These are phyloP conservation scores for Tetramorium simillimum DNA, from an alignment of 1,140 invertebrate genomes.

Conservation along the genomic window DNA sequence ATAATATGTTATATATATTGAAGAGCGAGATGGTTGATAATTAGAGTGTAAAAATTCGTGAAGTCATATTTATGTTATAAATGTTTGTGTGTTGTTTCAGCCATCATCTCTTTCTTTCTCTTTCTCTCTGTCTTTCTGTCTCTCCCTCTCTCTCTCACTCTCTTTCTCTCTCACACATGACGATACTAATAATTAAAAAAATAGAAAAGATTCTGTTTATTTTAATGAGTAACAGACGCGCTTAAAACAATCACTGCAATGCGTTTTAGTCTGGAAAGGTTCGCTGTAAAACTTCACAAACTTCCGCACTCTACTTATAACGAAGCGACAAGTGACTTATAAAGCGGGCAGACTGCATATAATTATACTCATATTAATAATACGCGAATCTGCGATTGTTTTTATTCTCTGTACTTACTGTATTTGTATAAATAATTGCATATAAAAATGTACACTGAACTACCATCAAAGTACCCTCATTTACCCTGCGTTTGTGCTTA, in stretches of 20 bases:
- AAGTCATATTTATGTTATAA: background rate
- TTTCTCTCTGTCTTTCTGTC: no score
- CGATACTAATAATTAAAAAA: background rate
- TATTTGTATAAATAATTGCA: slow-evolving; percentile 22
- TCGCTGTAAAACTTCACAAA: background rate
- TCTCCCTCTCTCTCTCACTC: no score
- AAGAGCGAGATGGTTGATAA: background rate
- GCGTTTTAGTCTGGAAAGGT: background rate
- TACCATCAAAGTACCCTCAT: background rate
- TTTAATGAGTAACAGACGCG: background rate
- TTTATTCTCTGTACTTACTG: slow-evolving; percentile 43
- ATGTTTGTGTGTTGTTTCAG: background rate
- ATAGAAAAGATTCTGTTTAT: background rate
- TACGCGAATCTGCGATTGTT: slow-evolving; percentile 16
- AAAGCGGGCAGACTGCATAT: background rate
- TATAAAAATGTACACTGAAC: slow-evolving; percentile 42
- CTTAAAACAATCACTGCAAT: background rate
- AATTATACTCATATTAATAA: background rate
- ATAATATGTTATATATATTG: background rate
- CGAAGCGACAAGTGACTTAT: background rate
- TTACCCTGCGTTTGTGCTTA: background rate
- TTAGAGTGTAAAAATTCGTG: background rate
- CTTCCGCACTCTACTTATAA: background rate
- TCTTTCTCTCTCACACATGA: background rate
- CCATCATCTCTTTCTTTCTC: background rate